These are phyloP conservation scores for Aspidapion aeneum DNA, from an alignment of 2,888 invertebrate genomes.

Conservation along the genomic window DNA sequence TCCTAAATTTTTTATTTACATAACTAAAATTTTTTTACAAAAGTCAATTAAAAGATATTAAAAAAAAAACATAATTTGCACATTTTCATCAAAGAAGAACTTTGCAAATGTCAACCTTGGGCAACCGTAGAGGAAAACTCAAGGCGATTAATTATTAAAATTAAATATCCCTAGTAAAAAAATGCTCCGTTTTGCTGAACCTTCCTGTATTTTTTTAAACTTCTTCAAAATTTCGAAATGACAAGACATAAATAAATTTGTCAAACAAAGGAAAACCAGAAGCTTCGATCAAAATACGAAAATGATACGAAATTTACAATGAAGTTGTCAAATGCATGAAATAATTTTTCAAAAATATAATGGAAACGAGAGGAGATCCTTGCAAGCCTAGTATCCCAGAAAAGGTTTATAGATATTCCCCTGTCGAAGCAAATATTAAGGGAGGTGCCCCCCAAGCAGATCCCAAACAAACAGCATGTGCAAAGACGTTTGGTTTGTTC, in stretches of 20 bases:
- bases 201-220: too few species aligned
- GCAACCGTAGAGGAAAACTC: background rate
- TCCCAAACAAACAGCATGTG: slow-evolving; percentile 37
- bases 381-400: slow-evolving; percentile 33
- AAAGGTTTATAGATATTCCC: slow-evolving; percentile 31
- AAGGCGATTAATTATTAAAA: background rate
- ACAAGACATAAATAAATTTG: slow-evolving; percentile 22
- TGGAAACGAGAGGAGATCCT: slow-evolving; percentile 30
- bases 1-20: too few species aligned
- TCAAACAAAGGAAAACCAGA: slow-evolving; percentile 33
- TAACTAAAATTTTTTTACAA: too few species aligned
- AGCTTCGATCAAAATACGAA: slow-evolving; percentile 24
- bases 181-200: too few species aligned
- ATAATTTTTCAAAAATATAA: slow-evolving; percentile 23
- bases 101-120: too few species aligned
- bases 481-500: slow-evolving; percentile 27
- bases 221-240: too few species aligned
- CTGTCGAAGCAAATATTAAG: slow-evolving; percentile 28
- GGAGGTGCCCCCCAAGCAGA: slow-evolving; percentile 33
- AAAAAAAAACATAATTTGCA: too few species aligned
- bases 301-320: too few species aligned
- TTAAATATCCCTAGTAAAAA: background rate
- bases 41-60: too few species aligned
- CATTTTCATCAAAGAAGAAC: too few species aligned
- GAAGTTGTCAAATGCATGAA: slow-evolving; percentile 29